Percentiles rank a stretch among this genome's conserved stretches.
Evolutionary conservation across 23 tunicate species (phyloP).

Genomic region (Phallusia fumigata): DNA sequence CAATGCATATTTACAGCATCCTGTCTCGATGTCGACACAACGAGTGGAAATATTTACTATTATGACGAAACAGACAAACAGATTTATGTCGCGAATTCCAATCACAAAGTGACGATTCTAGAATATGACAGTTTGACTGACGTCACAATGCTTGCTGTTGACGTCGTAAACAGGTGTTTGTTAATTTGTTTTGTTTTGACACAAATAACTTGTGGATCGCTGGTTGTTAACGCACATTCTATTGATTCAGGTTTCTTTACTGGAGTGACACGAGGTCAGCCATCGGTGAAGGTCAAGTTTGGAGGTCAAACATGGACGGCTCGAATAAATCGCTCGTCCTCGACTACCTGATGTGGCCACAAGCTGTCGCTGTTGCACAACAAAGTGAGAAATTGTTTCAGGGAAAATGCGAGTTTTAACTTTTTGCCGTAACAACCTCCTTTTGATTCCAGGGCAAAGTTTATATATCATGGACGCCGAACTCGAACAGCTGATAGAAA

Average conservation of each 20-base stretch:
- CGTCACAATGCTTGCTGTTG: constrained; percentile 12
- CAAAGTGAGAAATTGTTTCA: neutral
- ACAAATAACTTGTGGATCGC: neutral
- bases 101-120: neutral
- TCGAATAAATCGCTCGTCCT: neutral
- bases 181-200: neutral
- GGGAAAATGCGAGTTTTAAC: too few relatives aligned
- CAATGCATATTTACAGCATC: neutral
- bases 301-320: constrained; percentile 3
- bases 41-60: neutral
- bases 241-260: neutral
- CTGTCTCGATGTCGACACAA: neutral
- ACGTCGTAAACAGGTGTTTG: neutral
- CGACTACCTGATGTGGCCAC: neutral
- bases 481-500: neutral
- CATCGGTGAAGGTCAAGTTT: constrained; percentile 8
- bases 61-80: neutral
- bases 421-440: too few relatives aligned
- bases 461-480: neutral
- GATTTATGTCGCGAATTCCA: neutral
- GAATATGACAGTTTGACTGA: neutral
- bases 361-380: constrained; percentile 11
- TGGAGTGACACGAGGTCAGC: neutral
- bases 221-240: neutral
- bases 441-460: neutral